Percentiles rank a stretch among this genome's conserved stretches.
phyloP scores from a whole-genome alignment of 2,888 invertebrate species.

The Nysson spinosus region DNA sequence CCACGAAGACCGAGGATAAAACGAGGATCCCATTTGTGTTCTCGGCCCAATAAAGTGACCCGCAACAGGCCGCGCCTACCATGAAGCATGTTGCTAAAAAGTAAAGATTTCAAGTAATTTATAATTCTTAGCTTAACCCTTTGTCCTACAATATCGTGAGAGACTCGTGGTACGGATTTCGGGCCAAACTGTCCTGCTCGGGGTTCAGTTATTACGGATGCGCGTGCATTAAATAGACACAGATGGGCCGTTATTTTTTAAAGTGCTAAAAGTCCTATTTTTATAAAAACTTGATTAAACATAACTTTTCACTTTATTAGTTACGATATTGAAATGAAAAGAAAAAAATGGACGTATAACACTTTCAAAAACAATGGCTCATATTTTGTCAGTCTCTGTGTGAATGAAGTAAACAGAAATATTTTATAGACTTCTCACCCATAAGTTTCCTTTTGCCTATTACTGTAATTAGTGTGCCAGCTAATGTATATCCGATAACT shows the following conservation, averaged over 20 bases:
- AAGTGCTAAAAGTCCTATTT: too few species aligned
- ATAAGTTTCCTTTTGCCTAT: conserved; percentile 80
- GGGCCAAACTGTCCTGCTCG: too few species aligned
- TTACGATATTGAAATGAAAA: too few species aligned
- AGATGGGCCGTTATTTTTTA: too few species aligned
- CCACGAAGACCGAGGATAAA: conserved; percentile 72
- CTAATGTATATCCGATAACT: conserved; percentile 82
- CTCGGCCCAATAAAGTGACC: conserved; percentile 72
- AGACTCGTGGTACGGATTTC: too few species aligned
- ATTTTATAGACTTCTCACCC: conserved; percentile 72
- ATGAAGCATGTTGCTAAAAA: conserved; percentile 70
- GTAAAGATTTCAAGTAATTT: neutral
- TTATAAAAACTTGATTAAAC: too few species aligned
- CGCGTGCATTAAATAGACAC: too few species aligned
- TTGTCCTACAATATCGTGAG: neutral
- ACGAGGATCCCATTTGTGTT: conserved; percentile 68
- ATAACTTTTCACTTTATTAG: too few species aligned
- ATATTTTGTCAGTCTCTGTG: neutral
- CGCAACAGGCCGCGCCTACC: conserved; percentile 72
- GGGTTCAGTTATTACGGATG: too few species aligned
- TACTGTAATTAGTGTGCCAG: conserved; percentile 79
- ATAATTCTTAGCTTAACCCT: neutral
- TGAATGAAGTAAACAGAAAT: neutral
- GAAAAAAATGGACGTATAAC: too few species aligned
- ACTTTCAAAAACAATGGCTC: neutral